Conservation (phyloP, 2,888 invertebrate species). For the Luffia ferchaultella region DNA sequence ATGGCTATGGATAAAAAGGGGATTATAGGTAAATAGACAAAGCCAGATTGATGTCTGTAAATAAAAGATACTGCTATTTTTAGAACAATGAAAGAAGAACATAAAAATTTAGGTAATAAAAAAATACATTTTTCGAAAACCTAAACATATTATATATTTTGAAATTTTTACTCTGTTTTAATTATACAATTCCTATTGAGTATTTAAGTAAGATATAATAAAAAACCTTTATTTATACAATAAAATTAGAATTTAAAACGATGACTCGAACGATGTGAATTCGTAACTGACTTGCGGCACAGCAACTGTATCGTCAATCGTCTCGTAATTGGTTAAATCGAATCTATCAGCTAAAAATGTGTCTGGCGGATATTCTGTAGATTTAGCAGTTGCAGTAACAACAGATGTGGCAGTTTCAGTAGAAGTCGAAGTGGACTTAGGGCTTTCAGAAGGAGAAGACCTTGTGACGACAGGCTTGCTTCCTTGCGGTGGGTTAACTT, state of each 20-base stretch:
- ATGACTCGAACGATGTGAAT: constrained; percentile 22
- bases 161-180: too few relatives aligned
- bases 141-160: too few relatives aligned
- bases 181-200: too few relatives aligned
- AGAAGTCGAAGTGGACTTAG: neutral
- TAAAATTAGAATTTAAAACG: constrained; percentile 1
- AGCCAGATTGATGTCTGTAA: too few relatives aligned
- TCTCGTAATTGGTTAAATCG: constrained; percentile 41
- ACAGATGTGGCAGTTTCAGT: neutral
- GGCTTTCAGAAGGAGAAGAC: neutral
- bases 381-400: constrained; percentile 31
- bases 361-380: constrained; percentile 34
- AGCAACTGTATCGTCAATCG: constrained; percentile 25
- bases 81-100: too few relatives aligned
- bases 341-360: constrained; percentile 52
- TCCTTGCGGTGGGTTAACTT: constrained; percentile 24
- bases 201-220: too few relatives aligned
- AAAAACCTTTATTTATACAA: too few relatives aligned
- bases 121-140: too few relatives aligned
- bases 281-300: constrained; percentile 20
- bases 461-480: neutral
- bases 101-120: too few relatives aligned
- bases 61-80: too few relatives aligned
- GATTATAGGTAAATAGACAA: too few relatives aligned
- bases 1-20: too few relatives aligned